Base-by-base conservation (phyloP, 2,888 invertebrate genomes). In the Drosophila mimica region DNA sequence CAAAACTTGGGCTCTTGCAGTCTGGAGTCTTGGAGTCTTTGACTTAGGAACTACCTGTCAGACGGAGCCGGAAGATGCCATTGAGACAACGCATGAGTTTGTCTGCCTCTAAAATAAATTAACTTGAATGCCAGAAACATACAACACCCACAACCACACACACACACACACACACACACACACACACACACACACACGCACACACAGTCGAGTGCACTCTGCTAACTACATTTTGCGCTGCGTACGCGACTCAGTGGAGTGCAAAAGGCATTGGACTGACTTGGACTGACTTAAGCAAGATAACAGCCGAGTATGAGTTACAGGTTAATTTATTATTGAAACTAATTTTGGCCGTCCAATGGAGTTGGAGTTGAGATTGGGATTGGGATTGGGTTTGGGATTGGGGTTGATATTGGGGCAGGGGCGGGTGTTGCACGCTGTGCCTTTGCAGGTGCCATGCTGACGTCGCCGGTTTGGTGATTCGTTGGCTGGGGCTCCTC, bases 271-370 rank as follows among this genome's bases (percentile, higher is more conserved):
- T 77, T 70, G 78, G 80, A 75, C 78, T 65, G 79, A 78, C 78
- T 79, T 76, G 82, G 58, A 74, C 80, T 77, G 74, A 82, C 83
- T 73, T 81, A 79, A 67, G 80, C 74, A 70, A 63, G 74, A 83
- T 79, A 76, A 81, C 77, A 82, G 73, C 59, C 69, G 75, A 74
- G 81, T 76, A 76, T 76, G 83, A 86, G 74, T 81, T 81, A 79
- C 77, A 77, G 77, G 85, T 83, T 88, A 85, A 88, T 88, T 88
- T 88, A 87, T 88, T 88, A 87, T 88, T 85, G 85, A 82, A 83
- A 83, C 89, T 85, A 88, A 88, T 88, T 76, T 81, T 72, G 65
- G 82, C 70, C 78, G 74, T 67, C 77, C 77, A 63, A 60, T 52
- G 49, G 68, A 20, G 20, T 31, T 48, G 36, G 11, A 28, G 31